Base-by-base conservation (phyloP, 2,888 invertebrate species). In the Caenorhabditis drosophilae region DNA sequence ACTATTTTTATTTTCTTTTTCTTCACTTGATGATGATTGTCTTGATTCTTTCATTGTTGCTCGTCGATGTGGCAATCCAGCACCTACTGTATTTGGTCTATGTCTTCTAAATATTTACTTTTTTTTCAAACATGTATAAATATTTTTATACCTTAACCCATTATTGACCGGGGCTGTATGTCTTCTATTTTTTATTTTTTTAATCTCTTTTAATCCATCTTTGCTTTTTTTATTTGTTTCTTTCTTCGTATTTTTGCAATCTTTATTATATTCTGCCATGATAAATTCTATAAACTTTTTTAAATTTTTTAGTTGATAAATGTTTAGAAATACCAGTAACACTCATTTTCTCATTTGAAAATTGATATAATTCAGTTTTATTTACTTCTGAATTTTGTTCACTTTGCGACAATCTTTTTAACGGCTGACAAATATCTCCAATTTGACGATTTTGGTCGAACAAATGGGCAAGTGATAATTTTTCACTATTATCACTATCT, bases 51-150 rank as follows among this genome's bases (percentile, higher is more conserved):
- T n/a, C 15, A 41, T 22, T n/a, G 48, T 45, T 1, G 53, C 51
- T 26, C 51, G 51, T 11, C 51, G 40, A 12, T 50, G 53, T 2
- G 67, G 67, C 1, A 71, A 48, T 1, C 68, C 68, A 4, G 60
- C 60, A 22, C 59, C 64, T 15, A 68, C 59, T 2, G 71, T 68
- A 31, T 71, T 68, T 40, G 71, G 71, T 7, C 68, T 63, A 31
- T 71, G 56, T 3, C 71, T 47, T 26, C 67, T 53, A n/a, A n/a
- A n/a, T n/a, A n/a, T n/a, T n/a, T n/a, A n/a, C n/a, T n/a, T n/a
- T n/a, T n/a, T n/a, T n/a, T n/a, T n/a, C n/a, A n/a, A n/a, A n/a
- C n/a, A n/a, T n/a, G n/a, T n/a, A n/a, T n/a, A n/a, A n/a, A n/a
- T n/a, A n/a, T n/a, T n/a, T n/a, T n/a, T n/a, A n/a, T n/a, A n/a